Conservation (phyloP, 53 echinoderm and acorn worm species). For the Zoroaster sp. region DNA sequence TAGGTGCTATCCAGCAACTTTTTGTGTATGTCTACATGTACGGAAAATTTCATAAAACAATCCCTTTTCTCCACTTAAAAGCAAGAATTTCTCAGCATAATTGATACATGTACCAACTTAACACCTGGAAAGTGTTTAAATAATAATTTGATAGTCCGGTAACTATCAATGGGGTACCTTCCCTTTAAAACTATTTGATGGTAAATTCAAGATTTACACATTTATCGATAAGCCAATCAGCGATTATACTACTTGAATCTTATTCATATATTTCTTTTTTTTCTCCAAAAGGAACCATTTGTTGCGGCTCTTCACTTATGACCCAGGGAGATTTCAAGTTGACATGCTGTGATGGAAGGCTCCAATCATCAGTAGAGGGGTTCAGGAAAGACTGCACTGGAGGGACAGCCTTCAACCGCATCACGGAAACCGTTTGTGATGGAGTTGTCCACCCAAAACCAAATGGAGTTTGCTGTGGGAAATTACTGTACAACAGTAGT, state of each 20-base stretch:
- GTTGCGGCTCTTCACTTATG: constrained; percentile 61
- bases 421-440: constrained; percentile 71
- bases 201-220: too few species aligned
- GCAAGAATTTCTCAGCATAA: too few species aligned
- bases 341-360: constrained; percentile 72
- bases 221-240: background rate
- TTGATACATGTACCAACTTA: too few species aligned
- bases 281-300: constrained; percentile 43
- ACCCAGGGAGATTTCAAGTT: background rate
- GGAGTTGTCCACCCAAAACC: constrained; percentile 58
- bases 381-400: constrained; percentile 68
- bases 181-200: too few species aligned
- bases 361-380: constrained; percentile 47
- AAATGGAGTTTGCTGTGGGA: constrained; percentile 67
- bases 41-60: too few species aligned
- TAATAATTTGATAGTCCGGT: too few species aligned
- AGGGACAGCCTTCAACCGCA: constrained; percentile 54
- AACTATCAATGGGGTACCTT: too few species aligned
- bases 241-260: background rate
- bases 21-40: too few species aligned
- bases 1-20: too few species aligned
- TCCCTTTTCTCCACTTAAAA: too few species aligned
- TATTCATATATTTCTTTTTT: background rate
- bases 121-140: too few species aligned
- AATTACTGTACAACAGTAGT: constrained; percentile 36